Evolutionary conservation across 2,888 invertebrate genomes (phyloP).

Genomic region (Epirrita christyi): DNA sequence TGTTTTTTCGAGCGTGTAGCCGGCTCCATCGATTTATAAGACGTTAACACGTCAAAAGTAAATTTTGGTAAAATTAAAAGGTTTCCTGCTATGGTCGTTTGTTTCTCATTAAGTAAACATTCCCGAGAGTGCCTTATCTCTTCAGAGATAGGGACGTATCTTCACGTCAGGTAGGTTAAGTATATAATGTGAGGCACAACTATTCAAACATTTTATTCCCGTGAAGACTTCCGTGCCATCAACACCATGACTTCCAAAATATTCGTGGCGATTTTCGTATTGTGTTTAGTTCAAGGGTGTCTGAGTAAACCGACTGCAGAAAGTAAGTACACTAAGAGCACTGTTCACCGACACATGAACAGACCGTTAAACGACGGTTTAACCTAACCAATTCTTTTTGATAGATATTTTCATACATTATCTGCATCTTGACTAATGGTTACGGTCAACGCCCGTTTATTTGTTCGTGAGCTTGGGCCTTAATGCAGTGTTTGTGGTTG

Average conservation of each 20-base stretch:
- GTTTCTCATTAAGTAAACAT: constrained; percentile 79
- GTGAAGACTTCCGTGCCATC: constrained; percentile 44
- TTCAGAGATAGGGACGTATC: constrained; percentile 66
- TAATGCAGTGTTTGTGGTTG: constrained; percentile 10
- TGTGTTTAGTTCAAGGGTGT: constrained; percentile 55
- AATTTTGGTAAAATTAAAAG: constrained; percentile 57
- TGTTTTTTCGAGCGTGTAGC: too few relatives aligned
- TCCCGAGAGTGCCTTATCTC: constrained; percentile 74
- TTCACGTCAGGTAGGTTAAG: constrained; percentile 45
- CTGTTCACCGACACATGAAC: too few relatives aligned
- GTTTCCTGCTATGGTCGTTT: constrained; percentile 56
- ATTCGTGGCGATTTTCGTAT: constrained; percentile 48
- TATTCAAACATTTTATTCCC: constrained; percentile 66
- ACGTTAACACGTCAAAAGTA: too few relatives aligned
- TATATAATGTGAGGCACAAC: constrained; percentile 68
- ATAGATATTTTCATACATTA: too few relatives aligned
- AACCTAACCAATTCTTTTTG: too few relatives aligned
- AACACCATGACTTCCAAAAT: constrained; percentile 53
- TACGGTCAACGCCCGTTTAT: too few relatives aligned
- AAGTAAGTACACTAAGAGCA: constrained; percentile 59
- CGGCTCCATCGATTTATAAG: too few relatives aligned
- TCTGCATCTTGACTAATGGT: too few relatives aligned
- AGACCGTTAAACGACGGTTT: too few relatives aligned
- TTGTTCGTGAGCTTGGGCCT: too few relatives aligned
- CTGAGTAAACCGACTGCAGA: constrained; percentile 60